These are phyloP conservation scores for Melanostoma mellinum DNA, from an alignment of 2,888 invertebrate genomes.

Conservation along the genomic window DNA sequence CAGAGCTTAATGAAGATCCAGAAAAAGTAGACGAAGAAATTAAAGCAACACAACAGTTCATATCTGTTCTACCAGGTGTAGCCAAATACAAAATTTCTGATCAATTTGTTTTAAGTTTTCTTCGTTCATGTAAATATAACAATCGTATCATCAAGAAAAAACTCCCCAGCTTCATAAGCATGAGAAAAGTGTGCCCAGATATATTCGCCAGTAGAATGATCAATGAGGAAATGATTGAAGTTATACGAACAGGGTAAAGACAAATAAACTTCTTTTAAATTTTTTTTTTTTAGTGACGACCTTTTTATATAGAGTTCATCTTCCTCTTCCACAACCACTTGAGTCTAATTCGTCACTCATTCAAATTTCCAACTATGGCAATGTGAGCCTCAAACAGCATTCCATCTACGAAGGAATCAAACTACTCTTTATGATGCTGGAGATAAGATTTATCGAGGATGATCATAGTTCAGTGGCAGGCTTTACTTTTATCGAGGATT, in stretches of 20 bases:
- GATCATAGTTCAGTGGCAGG: conserved; percentile 84
- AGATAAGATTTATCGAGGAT: conserved; percentile 84
- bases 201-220: conserved; percentile 79
- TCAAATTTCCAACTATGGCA: conserved; percentile 82
- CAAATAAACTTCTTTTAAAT: neutral
- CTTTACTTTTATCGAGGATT: conserved; percentile 83
- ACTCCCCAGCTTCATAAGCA: conserved; percentile 83
- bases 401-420: conserved; percentile 82
- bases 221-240: conserved; percentile 46
- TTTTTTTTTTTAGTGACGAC: too few species aligned
- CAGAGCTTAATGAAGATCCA: conserved; percentile 81
- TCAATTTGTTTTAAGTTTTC: conserved; percentile 81
- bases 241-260: conserved; percentile 73
- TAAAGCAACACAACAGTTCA: conserved; percentile 80
- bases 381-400: conserved; percentile 81
- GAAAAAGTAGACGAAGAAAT: conserved; percentile 79
- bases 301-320: conserved; percentile 65
- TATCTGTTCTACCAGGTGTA: conserved; percentile 80
- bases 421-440: conserved; percentile 84
- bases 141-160: conserved; percentile 82
- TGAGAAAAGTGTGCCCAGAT: conserved; percentile 83
- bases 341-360: conserved; percentile 81
- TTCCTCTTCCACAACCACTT: conserved; percentile 74
- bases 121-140: conserved; percentile 82
- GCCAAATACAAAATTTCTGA: conserved; percentile 77